Conservation (phyloP, 2,888 invertebrate genomes). For the Drosophila cyrtoloma region DNA sequence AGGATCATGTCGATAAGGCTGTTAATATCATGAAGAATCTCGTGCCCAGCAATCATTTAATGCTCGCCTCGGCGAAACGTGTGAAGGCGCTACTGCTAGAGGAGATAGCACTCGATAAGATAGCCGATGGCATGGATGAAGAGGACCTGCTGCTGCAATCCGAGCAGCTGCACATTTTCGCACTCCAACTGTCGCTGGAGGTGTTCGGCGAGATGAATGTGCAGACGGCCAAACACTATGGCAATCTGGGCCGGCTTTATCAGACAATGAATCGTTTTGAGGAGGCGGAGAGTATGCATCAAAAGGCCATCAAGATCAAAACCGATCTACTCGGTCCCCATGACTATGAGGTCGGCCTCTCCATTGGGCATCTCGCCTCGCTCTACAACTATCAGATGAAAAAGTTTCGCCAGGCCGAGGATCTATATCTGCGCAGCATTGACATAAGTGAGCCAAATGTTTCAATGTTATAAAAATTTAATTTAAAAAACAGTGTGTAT, state of each 20-base stretch:
- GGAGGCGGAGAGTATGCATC: constrained; percentile 96
- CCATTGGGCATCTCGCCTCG: constrained; percentile 96
- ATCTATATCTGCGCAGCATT: constrained; percentile 94
- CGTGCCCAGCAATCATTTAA: constrained; percentile 92
- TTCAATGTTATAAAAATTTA: constrained; percentile 4
- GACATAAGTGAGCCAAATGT: constrained; percentile 90
- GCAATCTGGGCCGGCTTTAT: constrained; percentile 96
- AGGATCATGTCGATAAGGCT: constrained; percentile 93
- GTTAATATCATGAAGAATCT: constrained; percentile 92
- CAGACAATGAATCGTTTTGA: constrained; percentile 96
- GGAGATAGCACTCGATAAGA: constrained; percentile 95
- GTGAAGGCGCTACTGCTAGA: constrained; percentile 97
- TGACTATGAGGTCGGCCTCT: constrained; percentile 96
- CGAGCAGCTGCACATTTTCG: constrained; percentile 93
- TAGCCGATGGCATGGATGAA: constrained; percentile 86
- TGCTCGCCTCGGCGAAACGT: constrained; percentile 94
- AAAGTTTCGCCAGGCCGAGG: constrained; percentile 93
- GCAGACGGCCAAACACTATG: constrained; percentile 98
- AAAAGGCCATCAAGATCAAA: constrained; percentile 96
- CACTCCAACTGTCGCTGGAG: constrained; percentile 91
- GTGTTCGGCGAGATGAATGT: constrained; percentile 97
- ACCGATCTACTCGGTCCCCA: constrained; percentile 93
- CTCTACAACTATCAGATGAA: constrained; percentile 98
- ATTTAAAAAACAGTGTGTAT: neutral
- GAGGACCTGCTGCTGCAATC: constrained; percentile 90